Percentiles rank a stretch among this genome's conserved stretches.
phyloP scores from a whole-genome alignment of 2,113 vertebrate species.

The Poeciliopsis occidentalis region DNA sequence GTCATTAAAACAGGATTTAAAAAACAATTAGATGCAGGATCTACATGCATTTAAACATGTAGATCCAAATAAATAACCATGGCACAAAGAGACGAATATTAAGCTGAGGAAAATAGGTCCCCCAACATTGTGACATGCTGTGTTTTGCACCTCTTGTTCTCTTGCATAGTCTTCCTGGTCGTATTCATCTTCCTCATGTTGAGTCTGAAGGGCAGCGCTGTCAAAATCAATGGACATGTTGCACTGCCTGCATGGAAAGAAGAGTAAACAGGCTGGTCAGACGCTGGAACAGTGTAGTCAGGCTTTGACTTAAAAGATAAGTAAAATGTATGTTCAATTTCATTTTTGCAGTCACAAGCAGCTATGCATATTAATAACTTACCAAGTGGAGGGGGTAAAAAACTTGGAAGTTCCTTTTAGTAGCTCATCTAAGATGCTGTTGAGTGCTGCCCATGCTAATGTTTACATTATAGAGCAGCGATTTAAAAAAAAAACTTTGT shows the following conservation, averaged over 20 bases:
- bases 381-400: slow-evolving; percentile 19
- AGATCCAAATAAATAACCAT: neutral
- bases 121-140: neutral
- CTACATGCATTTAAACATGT: neutral
- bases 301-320: neutral
- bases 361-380: slow-evolving; percentile 13
- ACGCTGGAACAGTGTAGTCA: neutral
- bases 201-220: slow-evolving; percentile 80
- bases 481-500: neutral
- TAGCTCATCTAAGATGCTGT: neutral
- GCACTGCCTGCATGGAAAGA: slow-evolving; percentile 6
- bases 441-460: slow-evolving; percentile 2
- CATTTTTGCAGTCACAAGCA: neutral
- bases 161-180: slow-evolving; percentile 82
- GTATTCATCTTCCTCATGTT: slow-evolving; percentile 81
- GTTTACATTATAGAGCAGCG: slow-evolving; percentile 27
- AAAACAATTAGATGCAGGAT: no score
- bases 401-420: neutral
- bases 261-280: neutral
- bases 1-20: no score
- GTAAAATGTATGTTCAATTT: neutral
- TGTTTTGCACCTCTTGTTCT: slow-evolving; percentile 78
- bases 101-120: no score
- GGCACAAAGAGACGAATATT: neutral
- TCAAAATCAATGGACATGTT: slow-evolving; percentile 84